Evolutionary conservation across 2,888 invertebrate genomes (phyloP), one percentile per base, ranked within the genome.

Genomic region (Sesia bembeciformis): DNA sequence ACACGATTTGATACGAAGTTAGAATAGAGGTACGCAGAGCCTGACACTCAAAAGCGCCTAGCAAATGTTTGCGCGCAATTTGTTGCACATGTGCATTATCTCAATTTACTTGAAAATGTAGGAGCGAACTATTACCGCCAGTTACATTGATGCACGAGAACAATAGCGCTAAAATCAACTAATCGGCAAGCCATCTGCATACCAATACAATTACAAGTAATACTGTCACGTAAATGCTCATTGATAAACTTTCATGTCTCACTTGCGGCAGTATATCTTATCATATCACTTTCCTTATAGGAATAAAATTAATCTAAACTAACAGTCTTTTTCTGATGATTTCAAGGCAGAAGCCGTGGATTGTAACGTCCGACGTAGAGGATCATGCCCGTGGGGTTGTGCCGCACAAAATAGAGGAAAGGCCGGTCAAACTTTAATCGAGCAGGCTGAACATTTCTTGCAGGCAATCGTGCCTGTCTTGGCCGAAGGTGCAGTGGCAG

Each of bases 351-450:
- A 73, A 95, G 91, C 82, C 94, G 92, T 49, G 95, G 96, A 81
- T 95, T 96, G 85, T 95, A 96, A 74, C 96, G 91, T 49, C 97
- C 97, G 90, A 96, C 95, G 76, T 95, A 95, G 53, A 97, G 86
- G 68, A 97, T 95, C 88, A 97, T 92, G 58, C 97, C 97, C n/a
- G 96, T 94, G 1, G 96, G 97, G 80, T 97, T 97, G 80, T 97
- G 97, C 71, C 97, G 91, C 7, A 97, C 95, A 66, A 96, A 94
- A 79, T 95, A 97, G 40, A 97, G 88, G 90, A 97, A 97, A 0
- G 97, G 97, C 71, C 96, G 91, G 68, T 97, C 96, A 74, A 96
- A 94, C 67, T 95, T 93, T 71, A 97, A 89, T 72, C 96, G 90
- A 4, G 94, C 95, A 56, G 88, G 77, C 60, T 89, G 86, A 86